These are phyloP conservation scores for Popillia japonica DNA, from an alignment of 1,140 invertebrate genomes.

Conservation along the genomic window DNA sequence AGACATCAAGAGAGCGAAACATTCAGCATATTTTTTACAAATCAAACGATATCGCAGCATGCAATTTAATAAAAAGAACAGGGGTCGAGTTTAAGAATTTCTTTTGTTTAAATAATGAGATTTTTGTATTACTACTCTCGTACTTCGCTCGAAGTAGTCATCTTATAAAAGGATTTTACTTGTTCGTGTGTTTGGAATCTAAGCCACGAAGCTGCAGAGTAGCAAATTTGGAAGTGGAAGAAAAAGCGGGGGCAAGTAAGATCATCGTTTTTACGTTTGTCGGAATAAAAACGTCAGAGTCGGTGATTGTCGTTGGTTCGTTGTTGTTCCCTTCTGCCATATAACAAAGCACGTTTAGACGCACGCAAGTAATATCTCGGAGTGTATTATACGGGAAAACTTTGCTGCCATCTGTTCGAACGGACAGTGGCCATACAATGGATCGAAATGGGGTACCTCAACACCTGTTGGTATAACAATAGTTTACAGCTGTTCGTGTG, in stretches of 20 bases:
- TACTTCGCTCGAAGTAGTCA: not conserved
- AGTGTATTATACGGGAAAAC: slow-evolving; percentile 1
- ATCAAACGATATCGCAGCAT: not conserved
- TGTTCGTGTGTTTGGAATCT: no score
- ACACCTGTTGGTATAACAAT: not conserved
- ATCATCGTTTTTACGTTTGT: not conserved
- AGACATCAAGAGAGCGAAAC: no score
- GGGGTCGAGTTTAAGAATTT: not conserved
- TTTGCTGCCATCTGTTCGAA: not conserved
- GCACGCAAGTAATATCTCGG: not conserved
- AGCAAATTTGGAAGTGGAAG: no score
- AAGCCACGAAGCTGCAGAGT: no score
- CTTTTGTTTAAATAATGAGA: not conserved
- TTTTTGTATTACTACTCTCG: not conserved
- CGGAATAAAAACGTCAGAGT: not conserved
- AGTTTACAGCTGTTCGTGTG: slow-evolving; percentile 5
- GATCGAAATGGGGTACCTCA: not conserved
- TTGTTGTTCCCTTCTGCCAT: not conserved
- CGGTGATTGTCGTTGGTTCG: not conserved
- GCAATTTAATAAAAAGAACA: not conserved
- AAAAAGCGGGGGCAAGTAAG: not conserved
- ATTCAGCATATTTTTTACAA: no score
- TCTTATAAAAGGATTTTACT: not conserved
- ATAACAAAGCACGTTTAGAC: not conserved
- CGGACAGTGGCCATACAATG: not conserved